Evolutionary conservation across 2,888 invertebrate species (phyloP), one percentile per base, ranked within the genome.

Genomic region (Ormyrus pomaceus): DNA sequence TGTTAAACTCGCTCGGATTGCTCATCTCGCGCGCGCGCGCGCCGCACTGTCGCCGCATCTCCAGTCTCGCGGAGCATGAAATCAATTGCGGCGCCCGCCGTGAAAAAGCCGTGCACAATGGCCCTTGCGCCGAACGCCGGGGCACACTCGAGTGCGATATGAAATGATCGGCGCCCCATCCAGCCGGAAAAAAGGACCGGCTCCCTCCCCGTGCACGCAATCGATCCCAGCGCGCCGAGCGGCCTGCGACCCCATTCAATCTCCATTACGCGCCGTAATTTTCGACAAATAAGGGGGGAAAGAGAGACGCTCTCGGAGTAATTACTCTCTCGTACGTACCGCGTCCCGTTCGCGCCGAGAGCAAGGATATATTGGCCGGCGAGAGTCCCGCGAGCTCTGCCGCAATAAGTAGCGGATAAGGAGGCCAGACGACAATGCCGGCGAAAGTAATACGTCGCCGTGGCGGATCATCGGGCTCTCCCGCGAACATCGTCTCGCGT

Each of bases 131-230:
- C 13, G 53, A 19, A 19, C 19, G 2, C 55, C 48, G n/a, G 13
- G 1, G 2, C 11, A 48, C 56, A 48, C 56, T 62, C 70, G 76
- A 71, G 64, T 64, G 77, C 71, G 50, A 65, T 77, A 77, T 77
- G 71, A 77, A 71, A 77, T 71, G n/a, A 77, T 77, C 71, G 34
- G 34, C 64, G 56, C 51, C 51, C 56, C 58, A 71, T 62, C 58
- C 65, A 65, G 11, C 56, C 77, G 50, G 77, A 77, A 77, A 77
- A 77, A 77, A 64, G 62, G 62, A 77, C 34, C 4, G 34, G 34
- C 34, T 34, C 34, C 34, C 34, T 34, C 4, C 34, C 34, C 2
- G 34, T 59, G 34, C 19, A 1, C 19, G 34, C 19, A 59, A 62
- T 62, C n/a, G 62, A 46, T 62, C 46, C 45, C 45, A 11, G 62